Evolutionary conservation across 2,113 vertebrate genomes (phyloP), one percentile per base, ranked within the genome.

Genomic region (Marmota flaviventris): DNA sequence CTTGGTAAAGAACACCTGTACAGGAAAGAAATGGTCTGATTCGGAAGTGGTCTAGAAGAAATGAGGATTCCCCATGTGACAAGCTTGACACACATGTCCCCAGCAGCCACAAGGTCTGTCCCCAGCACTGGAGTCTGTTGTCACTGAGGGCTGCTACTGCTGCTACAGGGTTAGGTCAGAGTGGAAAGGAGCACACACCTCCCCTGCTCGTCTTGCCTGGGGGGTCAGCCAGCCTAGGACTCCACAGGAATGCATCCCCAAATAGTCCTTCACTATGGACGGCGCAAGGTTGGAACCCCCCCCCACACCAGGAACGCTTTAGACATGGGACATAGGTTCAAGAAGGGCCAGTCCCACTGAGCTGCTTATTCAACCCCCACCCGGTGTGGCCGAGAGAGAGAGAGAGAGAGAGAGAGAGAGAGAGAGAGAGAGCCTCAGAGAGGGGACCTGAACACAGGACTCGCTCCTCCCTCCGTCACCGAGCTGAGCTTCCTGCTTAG

Each of bases 121-220:
- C 9, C n/a, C 67, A 42, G 27, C 39, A 24, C 34, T 4, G 3
- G 0, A 4, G 18, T 12, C 67, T 37, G 1, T 16, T 11, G 9
- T 27, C 0, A 3, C 65, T 11, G 7, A 0, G 5, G 16, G 45
- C 56, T 58, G 34, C 58, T 29, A 56, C 29, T 20, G 22, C 9
- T 18, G 12, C 11, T 51, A 27, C 58, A 12, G 11, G 10, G 1
- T 25, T 3, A 1, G 8, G 22, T 27, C 53, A 29, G 4, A 27
- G 56, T 4, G 5, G 34, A 61, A 7, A 18, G 3, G 9, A 63
- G 9, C 9, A 2, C 4, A 20, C 27, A 32, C 11, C 2, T 45
- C 67, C 29, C 48, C 2, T 5, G 1, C 1, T 48, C 16, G 32
- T 75, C 58, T 27, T 13, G 37, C 45, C 25, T 17, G 13, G 6